Base-by-base conservation (phyloP, 1,140 invertebrate genomes). In the Hirudo medicinalis region DNA sequence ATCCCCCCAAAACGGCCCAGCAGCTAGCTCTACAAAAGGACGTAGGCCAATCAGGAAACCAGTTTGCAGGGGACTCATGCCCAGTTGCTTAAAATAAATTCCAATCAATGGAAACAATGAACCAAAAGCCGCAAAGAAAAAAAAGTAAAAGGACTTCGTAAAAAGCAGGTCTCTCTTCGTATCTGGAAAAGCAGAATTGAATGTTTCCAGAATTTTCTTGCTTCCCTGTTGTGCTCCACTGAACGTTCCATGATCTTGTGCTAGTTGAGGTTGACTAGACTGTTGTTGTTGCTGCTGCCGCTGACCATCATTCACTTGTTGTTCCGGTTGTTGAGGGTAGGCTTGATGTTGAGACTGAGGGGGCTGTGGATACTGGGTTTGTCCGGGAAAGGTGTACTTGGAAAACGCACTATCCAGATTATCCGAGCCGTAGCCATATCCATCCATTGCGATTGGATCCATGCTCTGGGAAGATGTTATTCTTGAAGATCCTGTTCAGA, bases 61-160 rank as follows among this genome's bases (percentile, higher is more conserved):
- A 77, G 91, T 92, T 80, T 97, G 94, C 8, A 88, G 89, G 0
- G 94, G 89, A 82, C 95, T 96, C 92, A 98, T 95, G 11, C 93
- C 95, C 87, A 97, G 89, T 83, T 97, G 93, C 76, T 88, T 98
- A 85, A 99, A 99, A 82, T 97, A 99, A 27, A 99, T 91, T 27
- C 92, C 95, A 89, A 99, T 92, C 36, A 99, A 83, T 0, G 96
- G 96, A 79, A 98, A 98, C 0, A 99, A 85, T 0, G 93, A 97
- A 9, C 96, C 96, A 78, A 99, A 99, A 0, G 96, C 95, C 2
- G 95, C 94, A 80, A 97, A 99, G 83, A 98, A 99, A 86, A 97
- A 98, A 82, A 99, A 97, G 81, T 99, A 99, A 81, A 99, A 99
- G 0, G 57, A 36, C 71, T 81, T 81, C 70, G 79, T 78, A 40